These are phyloP conservation scores for Mormyrops boulengeri DNA, from an alignment of 2,797 vertebrate genomes.

Conservation along the genomic window DNA sequence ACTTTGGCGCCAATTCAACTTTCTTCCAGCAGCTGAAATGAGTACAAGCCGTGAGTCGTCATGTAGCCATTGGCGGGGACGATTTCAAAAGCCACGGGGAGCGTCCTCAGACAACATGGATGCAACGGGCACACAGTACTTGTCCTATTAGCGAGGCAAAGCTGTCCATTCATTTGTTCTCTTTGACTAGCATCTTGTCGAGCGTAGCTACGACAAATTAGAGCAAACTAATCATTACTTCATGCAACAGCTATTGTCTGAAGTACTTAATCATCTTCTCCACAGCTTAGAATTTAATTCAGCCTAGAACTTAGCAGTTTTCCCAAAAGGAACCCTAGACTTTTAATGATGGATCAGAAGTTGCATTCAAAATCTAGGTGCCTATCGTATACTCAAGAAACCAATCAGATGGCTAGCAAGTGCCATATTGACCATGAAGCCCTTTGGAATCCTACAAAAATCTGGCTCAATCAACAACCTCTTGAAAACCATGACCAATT, in stretches of 20 bases:
- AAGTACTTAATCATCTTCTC: neutral
- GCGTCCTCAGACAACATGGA: neutral
- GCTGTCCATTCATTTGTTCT: neutral
- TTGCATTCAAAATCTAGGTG: neutral
- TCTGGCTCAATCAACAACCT: neutral
- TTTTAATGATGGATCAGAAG: neutral
- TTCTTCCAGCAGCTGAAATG: neutral
- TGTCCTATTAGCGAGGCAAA: neutral
- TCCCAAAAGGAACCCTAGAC: neutral
- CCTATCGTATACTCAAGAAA: neutral
- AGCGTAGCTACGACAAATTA: neutral
- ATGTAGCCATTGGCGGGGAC: neutral
- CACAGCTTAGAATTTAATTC: neutral
- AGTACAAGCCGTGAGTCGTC: neutral
- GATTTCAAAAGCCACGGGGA: neutral
- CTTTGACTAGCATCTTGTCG: neutral
- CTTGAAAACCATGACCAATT: neutral
- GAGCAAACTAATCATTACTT: constrained; percentile 3
- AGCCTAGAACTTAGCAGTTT: neutral
- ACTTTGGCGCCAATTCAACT: neutral
- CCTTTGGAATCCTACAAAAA: neutral
- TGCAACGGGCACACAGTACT: neutral
- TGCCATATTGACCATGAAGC: neutral
- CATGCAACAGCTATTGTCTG: neutral
- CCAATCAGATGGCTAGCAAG: neutral